Conservation (phyloP, 2,888 invertebrate species). For the Alcis repandata region DNA sequence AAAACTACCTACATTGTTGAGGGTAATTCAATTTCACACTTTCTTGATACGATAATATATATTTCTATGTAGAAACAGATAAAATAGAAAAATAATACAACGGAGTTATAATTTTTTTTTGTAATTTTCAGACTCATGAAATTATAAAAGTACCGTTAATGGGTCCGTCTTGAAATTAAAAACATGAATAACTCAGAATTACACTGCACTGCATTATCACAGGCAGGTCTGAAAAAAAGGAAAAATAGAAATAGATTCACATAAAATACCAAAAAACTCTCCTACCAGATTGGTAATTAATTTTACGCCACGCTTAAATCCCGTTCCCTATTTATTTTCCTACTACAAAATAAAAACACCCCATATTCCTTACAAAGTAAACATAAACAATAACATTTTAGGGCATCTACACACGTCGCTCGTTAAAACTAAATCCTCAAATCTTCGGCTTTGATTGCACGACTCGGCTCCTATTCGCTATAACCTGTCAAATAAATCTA, state of each 20-base stretch:
- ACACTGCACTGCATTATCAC: too few species aligned
- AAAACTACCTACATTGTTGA: slow-evolving; percentile 10
- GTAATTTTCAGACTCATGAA: too few species aligned
- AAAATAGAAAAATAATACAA: background rate
- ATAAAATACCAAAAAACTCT: background rate
- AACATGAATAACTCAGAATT: too few species aligned
- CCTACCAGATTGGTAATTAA: background rate
- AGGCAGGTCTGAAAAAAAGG: too few species aligned
- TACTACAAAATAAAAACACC: slow-evolving; percentile 5
- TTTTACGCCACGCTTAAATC: background rate
- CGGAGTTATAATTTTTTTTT: too few species aligned
- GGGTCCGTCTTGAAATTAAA: too few species aligned
- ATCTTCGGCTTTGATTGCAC: slow-evolving; percentile 61
- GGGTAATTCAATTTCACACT: background rate
- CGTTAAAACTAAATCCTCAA: slow-evolving; percentile 54
- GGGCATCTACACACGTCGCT: slow-evolving; percentile 38
- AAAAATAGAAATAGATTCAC: too few species aligned
- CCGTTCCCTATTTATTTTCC: background rate
- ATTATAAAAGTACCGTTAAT: too few species aligned
- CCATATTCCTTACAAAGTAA: slow-evolving; percentile 30
- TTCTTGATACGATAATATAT: background rate
- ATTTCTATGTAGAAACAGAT: background rate
- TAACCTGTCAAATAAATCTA: slow-evolving; percentile 73
- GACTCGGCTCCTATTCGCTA: slow-evolving; percentile 55
- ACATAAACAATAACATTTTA: slow-evolving; percentile 42